These are phyloP conservation scores for Rosalia funebris DNA, from an alignment of 2,888 invertebrate species.

Conservation along the genomic window DNA sequence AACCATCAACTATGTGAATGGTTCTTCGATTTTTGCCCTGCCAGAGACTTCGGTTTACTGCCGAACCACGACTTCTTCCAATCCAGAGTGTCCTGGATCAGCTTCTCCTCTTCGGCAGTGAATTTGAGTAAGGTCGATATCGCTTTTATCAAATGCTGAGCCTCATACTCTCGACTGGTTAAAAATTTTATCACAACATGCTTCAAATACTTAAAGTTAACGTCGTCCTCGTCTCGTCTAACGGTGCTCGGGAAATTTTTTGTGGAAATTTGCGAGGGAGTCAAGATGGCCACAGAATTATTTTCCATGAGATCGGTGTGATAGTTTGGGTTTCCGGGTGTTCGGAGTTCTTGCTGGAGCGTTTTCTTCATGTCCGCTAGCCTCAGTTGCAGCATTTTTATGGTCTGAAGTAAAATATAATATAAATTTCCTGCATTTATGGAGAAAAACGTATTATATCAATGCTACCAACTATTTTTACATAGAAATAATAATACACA, in stretches of 20 bases:
- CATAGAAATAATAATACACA: too few species aligned
- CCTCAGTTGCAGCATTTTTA: conserved; percentile 88
- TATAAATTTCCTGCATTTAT: too few species aligned
- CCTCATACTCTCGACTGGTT: conserved; percentile 87
- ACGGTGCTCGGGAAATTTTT: conserved; percentile 61
- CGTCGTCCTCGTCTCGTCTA: conserved; percentile 69
- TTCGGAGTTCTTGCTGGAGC: conserved; percentile 83
- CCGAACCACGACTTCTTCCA: conserved; percentile 82
- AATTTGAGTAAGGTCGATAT: conserved; percentile 86
- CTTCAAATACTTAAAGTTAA: conserved; percentile 88
- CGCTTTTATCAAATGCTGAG: conserved; percentile 88
- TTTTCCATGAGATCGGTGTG: conserved; percentile 68
- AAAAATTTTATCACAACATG: conserved; percentile 94
- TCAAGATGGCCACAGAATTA: conserved; percentile 71
- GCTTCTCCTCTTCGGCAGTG: conserved; percentile 85
- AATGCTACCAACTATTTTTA: too few species aligned
- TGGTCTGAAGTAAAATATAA: conserved; percentile 70
- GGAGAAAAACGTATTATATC: too few species aligned
- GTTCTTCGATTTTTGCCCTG: conserved; percentile 68
- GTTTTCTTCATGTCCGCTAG: conserved; percentile 92
- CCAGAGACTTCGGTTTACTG: conserved; percentile 66
- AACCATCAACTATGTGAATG: conserved; percentile 69
- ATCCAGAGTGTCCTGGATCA: conserved; percentile 80
- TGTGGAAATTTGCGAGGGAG: conserved; percentile 69
- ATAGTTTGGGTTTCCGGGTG: conserved; percentile 62